phyloP scores from a whole-genome alignment of 1,140 invertebrate species.

The Scaptomyza hsui region DNA sequence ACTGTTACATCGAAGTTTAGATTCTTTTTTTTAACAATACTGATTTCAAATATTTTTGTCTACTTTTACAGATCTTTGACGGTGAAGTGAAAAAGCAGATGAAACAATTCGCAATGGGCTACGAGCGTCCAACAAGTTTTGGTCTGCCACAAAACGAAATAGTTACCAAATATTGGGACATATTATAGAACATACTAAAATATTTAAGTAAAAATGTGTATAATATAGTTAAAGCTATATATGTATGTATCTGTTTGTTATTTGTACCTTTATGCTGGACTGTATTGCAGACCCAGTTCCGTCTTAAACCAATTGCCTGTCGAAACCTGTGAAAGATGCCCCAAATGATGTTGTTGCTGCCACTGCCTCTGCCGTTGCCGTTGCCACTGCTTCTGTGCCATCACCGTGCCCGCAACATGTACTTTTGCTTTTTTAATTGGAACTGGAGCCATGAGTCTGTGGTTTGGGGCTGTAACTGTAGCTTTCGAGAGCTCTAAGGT shows the following conservation, averaged over 20 bases:
- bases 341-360: slow-evolving; percentile 1
- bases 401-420: neutral
- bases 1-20: neutral
- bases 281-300: slow-evolving; percentile 38
- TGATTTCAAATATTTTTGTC: slow-evolving; percentile 18
- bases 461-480: neutral
- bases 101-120: slow-evolving; percentile 87
- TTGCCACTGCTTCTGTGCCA: slow-evolving; percentile 15
- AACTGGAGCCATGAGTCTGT: neutral
- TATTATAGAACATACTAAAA: slow-evolving; percentile 37
- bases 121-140: slow-evolving; percentile 85
- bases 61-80: slow-evolving; percentile 86
- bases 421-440: slow-evolving; percentile 10
- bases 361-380: slow-evolving; percentile 7
- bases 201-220: neutral
- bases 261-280: slow-evolving; percentile 31
- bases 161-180: slow-evolving; percentile 61
- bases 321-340: slow-evolving; percentile 19
- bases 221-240: neutral
- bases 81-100: slow-evolving; percentile 87
- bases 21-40: slow-evolving; percentile 37
- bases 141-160: slow-evolving; percentile 51
- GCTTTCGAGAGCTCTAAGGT: slow-evolving; percentile 25
- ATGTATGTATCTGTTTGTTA: neutral
- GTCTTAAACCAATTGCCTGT: slow-evolving; percentile 46